These are phyloP conservation scores for Otocyon megalotis DNA, from an alignment of 2,113 vertebrate genomes.

Conservation along the genomic window DNA sequence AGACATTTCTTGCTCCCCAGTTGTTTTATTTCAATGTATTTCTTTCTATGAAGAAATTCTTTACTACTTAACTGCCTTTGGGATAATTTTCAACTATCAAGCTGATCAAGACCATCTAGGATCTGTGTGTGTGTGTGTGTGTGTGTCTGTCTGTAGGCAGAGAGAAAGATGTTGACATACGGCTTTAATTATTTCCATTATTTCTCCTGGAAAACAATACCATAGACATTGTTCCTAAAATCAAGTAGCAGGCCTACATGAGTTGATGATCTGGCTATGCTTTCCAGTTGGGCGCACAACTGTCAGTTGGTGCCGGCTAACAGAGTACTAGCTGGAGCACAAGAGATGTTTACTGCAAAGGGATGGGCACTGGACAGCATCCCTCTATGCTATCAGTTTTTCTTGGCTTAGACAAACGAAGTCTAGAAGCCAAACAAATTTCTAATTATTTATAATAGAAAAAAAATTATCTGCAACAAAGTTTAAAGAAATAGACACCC, in stretches of 20 bases:
- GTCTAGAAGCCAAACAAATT: background rate
- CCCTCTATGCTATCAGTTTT: background rate
- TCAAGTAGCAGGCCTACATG: background rate
- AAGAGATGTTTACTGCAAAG: background rate
- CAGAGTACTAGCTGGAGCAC: background rate
- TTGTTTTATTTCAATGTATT: background rate
- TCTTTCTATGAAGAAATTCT: background rate
- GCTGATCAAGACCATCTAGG: background rate
- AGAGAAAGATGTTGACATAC: background rate
- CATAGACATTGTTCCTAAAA: background rate
- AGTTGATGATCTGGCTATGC: background rate
- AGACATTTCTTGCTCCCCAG: background rate
- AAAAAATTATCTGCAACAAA: background rate
- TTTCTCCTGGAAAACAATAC: background rate
- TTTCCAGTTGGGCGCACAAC: fast-evolving
- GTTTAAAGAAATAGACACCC: background rate
- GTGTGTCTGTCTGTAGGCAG: background rate
- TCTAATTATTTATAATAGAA: background rate
- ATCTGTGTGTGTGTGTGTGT: background rate
- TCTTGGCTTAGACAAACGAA: background rate
- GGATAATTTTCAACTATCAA: background rate
- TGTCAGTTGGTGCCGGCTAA: fast-evolving
- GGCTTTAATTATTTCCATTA: background rate
- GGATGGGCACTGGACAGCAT: fast-evolving
- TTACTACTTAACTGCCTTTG: background rate